Evolutionary conservation across 2,797 vertebrate species (phyloP).

Genomic region (Hydrophis major): DNA sequence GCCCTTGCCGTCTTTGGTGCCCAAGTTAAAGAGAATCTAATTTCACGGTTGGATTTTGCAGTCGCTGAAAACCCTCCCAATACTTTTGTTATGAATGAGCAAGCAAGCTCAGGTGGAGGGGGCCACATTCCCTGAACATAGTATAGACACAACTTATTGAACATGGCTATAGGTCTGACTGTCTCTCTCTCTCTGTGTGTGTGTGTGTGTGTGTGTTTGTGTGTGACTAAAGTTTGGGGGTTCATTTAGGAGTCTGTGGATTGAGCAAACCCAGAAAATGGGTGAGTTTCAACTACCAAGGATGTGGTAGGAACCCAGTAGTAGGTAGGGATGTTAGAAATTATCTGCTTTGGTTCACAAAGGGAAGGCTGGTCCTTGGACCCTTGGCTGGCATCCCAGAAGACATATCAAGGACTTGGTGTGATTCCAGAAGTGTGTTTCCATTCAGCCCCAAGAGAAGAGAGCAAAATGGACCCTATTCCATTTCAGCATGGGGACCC

Average conservation of each 20-base stretch:
- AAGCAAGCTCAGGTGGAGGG: not conserved
- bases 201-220: not conserved
- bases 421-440: not conserved
- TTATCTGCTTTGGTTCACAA: not conserved
- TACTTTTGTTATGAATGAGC: not conserved
- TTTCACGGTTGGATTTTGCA: not conserved
- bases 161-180: not conserved
- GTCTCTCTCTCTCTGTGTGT: too few species aligned
- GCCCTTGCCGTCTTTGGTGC: not conserved
- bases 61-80: not conserved
- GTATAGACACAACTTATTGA: not conserved
- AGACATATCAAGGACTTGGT: not conserved
- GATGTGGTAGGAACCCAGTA: not conserved
- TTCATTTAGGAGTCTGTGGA: not conserved
- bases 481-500: not conserved
- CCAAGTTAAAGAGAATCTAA: not conserved
- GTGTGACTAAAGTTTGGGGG: not conserved
- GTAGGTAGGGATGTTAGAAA: not conserved
- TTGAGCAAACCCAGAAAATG: not conserved
- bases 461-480: not conserved
- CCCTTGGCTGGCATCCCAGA: not conserved
- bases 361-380: not conserved
- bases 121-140: not conserved
- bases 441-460: not conserved
- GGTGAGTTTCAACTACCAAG: not conserved